Conservation (phyloP, 2,888 invertebrate species). For the Conus canariensis region DNA sequence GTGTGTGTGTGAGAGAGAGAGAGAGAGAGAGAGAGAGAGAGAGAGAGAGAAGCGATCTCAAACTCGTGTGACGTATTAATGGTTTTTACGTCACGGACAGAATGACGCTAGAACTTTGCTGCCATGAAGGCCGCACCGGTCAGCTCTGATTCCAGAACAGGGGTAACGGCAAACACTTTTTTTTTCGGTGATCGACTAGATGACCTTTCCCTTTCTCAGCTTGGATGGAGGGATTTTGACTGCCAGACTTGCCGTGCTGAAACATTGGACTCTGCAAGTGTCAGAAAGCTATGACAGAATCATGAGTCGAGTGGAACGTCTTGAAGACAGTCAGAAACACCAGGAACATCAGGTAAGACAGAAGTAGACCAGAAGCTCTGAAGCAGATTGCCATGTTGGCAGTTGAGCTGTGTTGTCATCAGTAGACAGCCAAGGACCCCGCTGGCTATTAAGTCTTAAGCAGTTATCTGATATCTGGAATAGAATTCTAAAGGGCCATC, state of each 20-base stretch:
- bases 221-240: background rate
- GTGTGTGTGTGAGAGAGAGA: no score
- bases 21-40: background rate
- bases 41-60: background rate
- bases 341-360: background rate
- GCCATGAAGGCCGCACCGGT: slow-evolving; percentile 20
- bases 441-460: background rate
- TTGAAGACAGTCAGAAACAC: background rate
- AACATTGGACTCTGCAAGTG: background rate
- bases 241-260: background rate
- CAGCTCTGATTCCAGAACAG: background rate
- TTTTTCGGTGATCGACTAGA: background rate
- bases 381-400: no score
- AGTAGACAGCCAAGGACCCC: no score
- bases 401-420: background rate
- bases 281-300: background rate
- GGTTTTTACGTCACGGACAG: background rate
- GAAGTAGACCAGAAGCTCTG: background rate
- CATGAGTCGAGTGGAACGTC: background rate
- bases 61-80: background rate
- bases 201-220: background rate
- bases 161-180: background rate
- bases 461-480: no score
- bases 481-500: no score
- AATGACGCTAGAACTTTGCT: background rate